Evolutionary conservation across 2,888 invertebrate species (phyloP).

Genomic region (Gastracanthus pulcherrimus): DNA sequence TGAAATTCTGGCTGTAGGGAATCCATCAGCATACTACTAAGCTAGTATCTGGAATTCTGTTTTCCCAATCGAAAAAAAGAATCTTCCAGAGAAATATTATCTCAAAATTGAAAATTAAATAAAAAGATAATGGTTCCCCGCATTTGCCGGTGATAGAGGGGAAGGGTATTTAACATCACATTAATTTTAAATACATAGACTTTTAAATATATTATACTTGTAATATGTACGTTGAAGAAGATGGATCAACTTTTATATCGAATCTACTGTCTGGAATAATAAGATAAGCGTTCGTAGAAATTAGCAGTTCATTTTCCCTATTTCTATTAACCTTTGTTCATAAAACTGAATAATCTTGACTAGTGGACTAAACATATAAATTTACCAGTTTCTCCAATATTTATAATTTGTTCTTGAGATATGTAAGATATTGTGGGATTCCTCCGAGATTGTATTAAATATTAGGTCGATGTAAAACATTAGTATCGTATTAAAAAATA

Average conservation of each 20-base stretch:
- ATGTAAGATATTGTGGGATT: conserved; percentile 95
- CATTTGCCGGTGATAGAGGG: conserved; percentile 88
- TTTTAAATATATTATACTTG: conserved; percentile 79
- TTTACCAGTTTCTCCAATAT: conserved; percentile 93
- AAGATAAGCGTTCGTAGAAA: conserved; percentile 90
- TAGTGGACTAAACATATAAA: conserved; percentile 93
- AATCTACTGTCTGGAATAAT: conserved; percentile 92
- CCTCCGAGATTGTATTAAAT: conserved; percentile 82
- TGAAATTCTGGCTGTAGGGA: conserved; percentile 90
- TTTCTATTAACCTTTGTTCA: conserved; percentile 86
- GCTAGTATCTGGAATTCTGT: too few relatives aligned
- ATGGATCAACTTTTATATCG: conserved; percentile 87
- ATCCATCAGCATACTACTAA: conserved; percentile 94
- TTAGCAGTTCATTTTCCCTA: conserved; percentile 85
- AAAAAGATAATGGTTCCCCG: too few relatives aligned
- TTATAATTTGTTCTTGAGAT: conserved; percentile 93
- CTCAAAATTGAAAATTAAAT: too few relatives aligned
- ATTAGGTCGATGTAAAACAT: background rate
- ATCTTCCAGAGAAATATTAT: too few relatives aligned
- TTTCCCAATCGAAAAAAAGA: too few relatives aligned
- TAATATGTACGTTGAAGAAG: conserved; percentile 89
- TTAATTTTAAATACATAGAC: background rate
- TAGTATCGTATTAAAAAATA: background rate
- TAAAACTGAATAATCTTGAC: conserved; percentile 91
- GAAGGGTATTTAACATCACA: conserved; percentile 77